Conservation (phyloP, 2,113 vertebrate species). For the Engraulis encrasicolus region DNA sequence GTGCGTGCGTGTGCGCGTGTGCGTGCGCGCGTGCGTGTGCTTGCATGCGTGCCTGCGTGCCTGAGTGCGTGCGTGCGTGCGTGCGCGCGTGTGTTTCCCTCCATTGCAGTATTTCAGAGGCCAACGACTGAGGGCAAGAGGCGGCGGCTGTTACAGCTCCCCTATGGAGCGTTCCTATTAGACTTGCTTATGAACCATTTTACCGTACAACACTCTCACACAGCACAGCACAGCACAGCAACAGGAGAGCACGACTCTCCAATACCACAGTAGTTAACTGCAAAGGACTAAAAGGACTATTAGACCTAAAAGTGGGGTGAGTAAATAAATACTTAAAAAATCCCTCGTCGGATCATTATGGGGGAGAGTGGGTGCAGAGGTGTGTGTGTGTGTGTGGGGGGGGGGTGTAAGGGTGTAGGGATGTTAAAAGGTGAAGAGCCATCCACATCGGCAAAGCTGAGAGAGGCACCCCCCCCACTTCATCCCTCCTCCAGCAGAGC, state of each 20-base stretch:
- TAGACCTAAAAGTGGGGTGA: background rate
- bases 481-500: constrained; percentile 46
- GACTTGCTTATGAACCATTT: background rate
- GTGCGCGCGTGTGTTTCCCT: background rate
- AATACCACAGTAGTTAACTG: background rate
- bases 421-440: background rate
- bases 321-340: too few species aligned
- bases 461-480: background rate
- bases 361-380: too few species aligned
- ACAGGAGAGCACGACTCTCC: background rate
- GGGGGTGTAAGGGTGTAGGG: too few species aligned
- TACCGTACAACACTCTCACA: background rate
- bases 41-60: too few species aligned
- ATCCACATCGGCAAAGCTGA: background rate
- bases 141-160: background rate
- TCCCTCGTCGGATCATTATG: too few species aligned
- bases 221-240: background rate
- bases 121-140: background rate
- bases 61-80: too few species aligned
- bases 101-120: background rate
- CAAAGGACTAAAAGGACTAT: background rate
- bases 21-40: too few species aligned
- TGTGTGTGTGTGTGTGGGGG: too few species aligned
- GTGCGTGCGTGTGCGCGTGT: background rate
- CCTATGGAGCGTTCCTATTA: background rate